A percentile compares a stretch with the other conserved stretches of the same genome.
Conservation (phyloP, 2,113 vertebrate genomes). For the Myocastor coypus region DNA sequence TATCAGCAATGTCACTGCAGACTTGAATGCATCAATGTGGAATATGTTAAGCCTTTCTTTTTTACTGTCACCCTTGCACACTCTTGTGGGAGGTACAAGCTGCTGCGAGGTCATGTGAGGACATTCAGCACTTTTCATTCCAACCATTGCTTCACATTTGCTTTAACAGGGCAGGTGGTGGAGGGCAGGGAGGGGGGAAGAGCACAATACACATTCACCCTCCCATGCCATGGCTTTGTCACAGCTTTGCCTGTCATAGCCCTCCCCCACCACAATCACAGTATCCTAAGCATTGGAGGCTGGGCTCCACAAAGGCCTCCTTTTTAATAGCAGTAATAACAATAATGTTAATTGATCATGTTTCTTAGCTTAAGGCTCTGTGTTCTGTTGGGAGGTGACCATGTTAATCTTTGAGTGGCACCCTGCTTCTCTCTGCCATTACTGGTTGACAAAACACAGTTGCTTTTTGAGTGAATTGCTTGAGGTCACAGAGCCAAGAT, state of each 20-base stretch:
- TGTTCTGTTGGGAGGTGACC: not conserved
- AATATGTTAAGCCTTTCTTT: not conserved
- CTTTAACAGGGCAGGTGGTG: not conserved
- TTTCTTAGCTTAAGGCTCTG: not conserved
- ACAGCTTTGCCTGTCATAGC: not conserved
- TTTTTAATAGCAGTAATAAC: not conserved
- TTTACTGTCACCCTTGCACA: not conserved
- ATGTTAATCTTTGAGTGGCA: not conserved
- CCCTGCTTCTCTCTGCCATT: not conserved
- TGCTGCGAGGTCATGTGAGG: slow-evolving; percentile 28
- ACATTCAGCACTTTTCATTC: slow-evolving; percentile 36
- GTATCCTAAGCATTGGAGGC: not conserved
- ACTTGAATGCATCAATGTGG: not conserved
- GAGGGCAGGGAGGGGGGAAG: not conserved
- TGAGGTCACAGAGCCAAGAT: not conserved
- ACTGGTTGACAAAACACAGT: not conserved
- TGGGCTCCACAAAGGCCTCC: not conserved
- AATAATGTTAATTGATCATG: not conserved
- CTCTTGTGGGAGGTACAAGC: not conserved
- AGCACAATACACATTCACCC: not conserved
- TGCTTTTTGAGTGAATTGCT: not conserved
- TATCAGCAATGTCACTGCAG: not conserved
- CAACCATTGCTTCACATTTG: not conserved
- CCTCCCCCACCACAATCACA: not conserved
- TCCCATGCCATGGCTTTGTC: not conserved